Evolutionary conservation across 2,797 vertebrate genomes (phyloP), one percentile per base, ranked within the genome.

Genomic region (Lepidocolaptes lacrymiger): DNA sequence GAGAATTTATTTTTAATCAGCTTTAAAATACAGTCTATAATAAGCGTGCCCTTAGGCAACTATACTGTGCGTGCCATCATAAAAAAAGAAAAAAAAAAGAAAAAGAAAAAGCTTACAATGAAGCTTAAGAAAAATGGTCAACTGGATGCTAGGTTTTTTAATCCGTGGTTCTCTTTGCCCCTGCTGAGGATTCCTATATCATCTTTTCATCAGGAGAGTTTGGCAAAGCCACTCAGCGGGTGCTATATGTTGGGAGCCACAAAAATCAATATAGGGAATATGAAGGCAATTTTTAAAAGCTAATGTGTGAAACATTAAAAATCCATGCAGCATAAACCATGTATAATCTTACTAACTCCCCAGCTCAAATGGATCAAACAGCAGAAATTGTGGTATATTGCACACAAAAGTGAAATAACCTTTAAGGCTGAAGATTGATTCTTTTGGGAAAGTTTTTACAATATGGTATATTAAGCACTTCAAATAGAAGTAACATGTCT

Each of bases 1-100:
- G 85, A 92, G 79, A 97, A 96, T 95, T 95, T 97, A 92, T 91
- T 96, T 96, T 94, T 97, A 96, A 96, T 96, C 89, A 96, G 95
- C 89, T 97, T 92, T 96, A 97, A 97, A 97, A 91, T 96, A 81
- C 58, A 96, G 80, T 71, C 87, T 89, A 76, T 97, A 97, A 96
- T 96, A 96, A 96, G 92, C 21, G 1, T 96, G 83, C 79, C 78
- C 93, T 93, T 86, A 84, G 87, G 78, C 88, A 94, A 78, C 86
- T 94, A 79, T 37, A 91, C 39, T 84, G 62, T 94, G 92, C 54
- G 84, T 96, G 89, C 89, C 76, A 96, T 82, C 95, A 89, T 88
- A 82, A 69, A 96, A 88, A 49, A 66, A 11, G 9, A 49, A 39
- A 48, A 55, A 54, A 23, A 55, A 12, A 55, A 3, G 20, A 63